phyloP scores from a whole-genome alignment of 2,113 vertebrate genomes.

The human region GRCh38 chr2:238240001-238240500 shows the following conservation, averaged over 20 bases:
- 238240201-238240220: not conserved
- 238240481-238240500: not conserved
- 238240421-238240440: not conserved
- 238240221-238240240: not conserved
- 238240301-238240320: not conserved
- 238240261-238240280: not conserved
- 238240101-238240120: slow-evolving; percentile 60
- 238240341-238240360: not conserved
- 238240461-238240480: too few relatives aligned
- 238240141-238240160: slow-evolving; percentile 87
- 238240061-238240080: slow-evolving; percentile 88
- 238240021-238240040: not conserved
- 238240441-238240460: not conserved
- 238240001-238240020: fast-evolving
- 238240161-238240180: slow-evolving; percentile 83
- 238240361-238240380: not conserved
- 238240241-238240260: not conserved
- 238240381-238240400: fast-evolving
- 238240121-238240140: slow-evolving; percentile 74
- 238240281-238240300: fast-evolving
- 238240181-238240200: slow-evolving; percentile 59
- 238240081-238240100: slow-evolving; percentile 87
- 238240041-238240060: not conserved
- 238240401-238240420: not conserved
- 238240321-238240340: not conserved